Conservation (phyloP, 2,888 invertebrate species). For the Temnothorax rugatulus region DNA sequence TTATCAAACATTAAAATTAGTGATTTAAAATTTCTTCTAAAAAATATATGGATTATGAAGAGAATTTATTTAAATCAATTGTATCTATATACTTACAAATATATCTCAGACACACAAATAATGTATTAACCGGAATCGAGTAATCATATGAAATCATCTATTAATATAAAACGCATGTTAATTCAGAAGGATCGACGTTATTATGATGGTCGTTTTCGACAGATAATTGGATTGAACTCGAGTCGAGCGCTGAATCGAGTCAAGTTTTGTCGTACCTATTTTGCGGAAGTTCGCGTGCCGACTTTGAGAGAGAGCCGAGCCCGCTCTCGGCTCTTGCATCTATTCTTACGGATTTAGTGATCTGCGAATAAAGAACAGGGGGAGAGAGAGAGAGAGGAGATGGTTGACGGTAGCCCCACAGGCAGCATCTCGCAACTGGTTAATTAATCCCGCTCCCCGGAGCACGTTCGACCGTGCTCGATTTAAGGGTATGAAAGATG, state of each 20-base stretch:
- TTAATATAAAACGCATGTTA: background rate
- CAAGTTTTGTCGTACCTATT: slow-evolving; percentile 23
- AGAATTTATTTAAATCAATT: background rate
- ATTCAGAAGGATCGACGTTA: background rate
- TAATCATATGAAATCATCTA: background rate
- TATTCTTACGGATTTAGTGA: slow-evolving; percentile 20
- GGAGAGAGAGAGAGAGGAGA: no score
- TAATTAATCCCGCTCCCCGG: slow-evolving; percentile 36
- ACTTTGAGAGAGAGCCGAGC: slow-evolving; percentile 8
- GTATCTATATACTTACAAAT: background rate
- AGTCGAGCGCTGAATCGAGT: background rate
- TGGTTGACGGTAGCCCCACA: background rate
- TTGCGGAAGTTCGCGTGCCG: slow-evolving; percentile 16
- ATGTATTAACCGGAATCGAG: background rate
- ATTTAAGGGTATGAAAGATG: slow-evolving; percentile 50
- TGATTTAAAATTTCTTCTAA: background rate
- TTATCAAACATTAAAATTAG: background rate
- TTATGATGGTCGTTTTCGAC: background rate
- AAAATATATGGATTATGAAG: background rate
- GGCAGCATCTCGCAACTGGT: slow-evolving; percentile 29
- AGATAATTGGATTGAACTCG: slow-evolving; percentile 27
- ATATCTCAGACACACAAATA: background rate
- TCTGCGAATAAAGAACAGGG: slow-evolving; percentile 14
- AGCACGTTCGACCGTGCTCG: slow-evolving; percentile 35
- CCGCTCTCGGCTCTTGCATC: background rate